Evolutionary conservation across 1,140 invertebrate genomes (phyloP), one percentile per base, ranked within the genome.

Genomic region (Cydia pomonella): DNA sequence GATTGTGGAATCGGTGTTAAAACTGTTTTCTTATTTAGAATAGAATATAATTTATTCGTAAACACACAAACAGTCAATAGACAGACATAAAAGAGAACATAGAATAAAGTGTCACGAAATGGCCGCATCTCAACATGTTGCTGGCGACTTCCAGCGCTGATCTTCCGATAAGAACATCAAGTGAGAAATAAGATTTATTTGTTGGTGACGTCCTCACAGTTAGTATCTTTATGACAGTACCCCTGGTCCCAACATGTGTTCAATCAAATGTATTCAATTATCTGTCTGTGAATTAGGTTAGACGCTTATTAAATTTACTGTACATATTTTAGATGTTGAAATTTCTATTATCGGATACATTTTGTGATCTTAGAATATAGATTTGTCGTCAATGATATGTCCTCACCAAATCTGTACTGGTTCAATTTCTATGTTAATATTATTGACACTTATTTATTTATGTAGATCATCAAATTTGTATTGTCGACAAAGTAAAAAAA

Each of bases 361-460:
- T 59, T 59, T 59, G 53, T 59, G 53, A 59, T 59, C 21, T 59
- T 59, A 59, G 21, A 23, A 59, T 59, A 23, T 50, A 59, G 21
- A 23, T 12, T 59, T 59, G 53, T 9, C 18, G 21, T 23, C 53
- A 10, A n/a, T 23, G 21, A 59, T 59, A 21, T 59, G 53, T 59
- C 18, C 10, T 59, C 53, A 0, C 7, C 18, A 10, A 10, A 7
- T 59, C 7, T 21, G 21, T 59, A 23, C n/a, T 53, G 4, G 50
- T 18, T 2, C 7, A 21, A 7, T 59, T 59, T 23, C 53, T 12
- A 18, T 23, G 7, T 18, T 16, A 21, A 9, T 53, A 53, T 18
- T 53, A 7, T 53, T 13, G 1, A 7, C 7, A 4, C 10, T 44
- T 50, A 18, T 50, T n/a, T n/a, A 50, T 50, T 50, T 50, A n/a